Percentiles rank a stretch among this genome's conserved stretches.
Conservation (phyloP, 2,888 invertebrate species). For the Scaptomyza cyrtandrae region DNA sequence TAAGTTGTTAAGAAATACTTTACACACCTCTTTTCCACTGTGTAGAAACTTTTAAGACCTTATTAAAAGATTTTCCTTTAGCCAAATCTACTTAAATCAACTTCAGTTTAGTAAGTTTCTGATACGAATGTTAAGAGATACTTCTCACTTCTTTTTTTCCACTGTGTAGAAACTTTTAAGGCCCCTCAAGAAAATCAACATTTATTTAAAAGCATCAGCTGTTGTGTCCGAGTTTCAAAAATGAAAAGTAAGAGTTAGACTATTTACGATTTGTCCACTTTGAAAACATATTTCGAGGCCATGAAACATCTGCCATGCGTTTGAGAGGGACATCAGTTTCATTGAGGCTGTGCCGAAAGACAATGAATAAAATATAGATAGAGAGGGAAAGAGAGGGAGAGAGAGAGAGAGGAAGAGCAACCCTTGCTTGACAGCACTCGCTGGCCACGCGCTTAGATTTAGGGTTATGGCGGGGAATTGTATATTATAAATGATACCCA, state of each 20-base stretch:
- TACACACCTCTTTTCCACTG: no score
- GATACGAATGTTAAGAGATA: no score
- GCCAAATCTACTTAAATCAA: background rate
- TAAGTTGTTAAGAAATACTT: no score
- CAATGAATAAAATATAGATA: conserved; percentile 17
- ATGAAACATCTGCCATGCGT: conserved; percentile 74
- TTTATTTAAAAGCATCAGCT: conserved; percentile 61
- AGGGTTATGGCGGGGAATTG: conserved; percentile 18
- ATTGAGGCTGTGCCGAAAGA: conserved; percentile 32
- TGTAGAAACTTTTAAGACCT: background rate
- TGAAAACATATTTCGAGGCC: conserved; percentile 14
- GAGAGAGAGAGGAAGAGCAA: background rate
- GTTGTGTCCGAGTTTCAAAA: conserved; percentile 55
- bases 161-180: no score
- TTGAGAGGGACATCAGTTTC: conserved; percentile 77
- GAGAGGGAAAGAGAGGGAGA: background rate
- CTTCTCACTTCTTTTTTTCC: no score
- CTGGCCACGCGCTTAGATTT: conserved; percentile 65
- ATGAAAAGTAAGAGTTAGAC: conserved; percentile 5
- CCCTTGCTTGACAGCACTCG: conserved; percentile 25
- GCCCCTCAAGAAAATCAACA: background rate
- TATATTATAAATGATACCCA: conserved; percentile 4
- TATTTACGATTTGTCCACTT: conserved; percentile 83
- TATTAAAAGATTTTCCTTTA: background rate
- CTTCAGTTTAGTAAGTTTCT: no score